Base-by-base conservation (phyloP, 2,113 vertebrate species). In the Cebidichthys violaceus region DNA sequence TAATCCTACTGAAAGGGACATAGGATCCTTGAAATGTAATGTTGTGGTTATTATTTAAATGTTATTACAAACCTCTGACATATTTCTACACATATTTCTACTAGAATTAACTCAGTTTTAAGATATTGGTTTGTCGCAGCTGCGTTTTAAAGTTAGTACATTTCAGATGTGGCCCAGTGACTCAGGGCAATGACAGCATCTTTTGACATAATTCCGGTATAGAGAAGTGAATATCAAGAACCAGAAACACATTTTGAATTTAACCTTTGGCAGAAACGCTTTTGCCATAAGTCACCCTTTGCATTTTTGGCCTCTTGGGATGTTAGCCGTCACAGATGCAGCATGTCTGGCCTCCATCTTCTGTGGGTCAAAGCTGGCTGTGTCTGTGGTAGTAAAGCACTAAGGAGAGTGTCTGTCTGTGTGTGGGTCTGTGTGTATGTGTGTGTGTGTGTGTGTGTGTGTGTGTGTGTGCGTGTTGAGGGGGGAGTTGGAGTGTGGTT, bases 311-410 rank as follows among this genome's bases (percentile, higher is more conserved):
- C 75, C 86, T 87, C 39, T 33, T 31, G 71, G 77, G 90, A 85
- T 79, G 61, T 75, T 68, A 60, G 62, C 70, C 64, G 10, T 75
- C 83, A 79, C 82, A 86, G 83, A 83, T 78, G 86, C 82, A 80
- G 75, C 77, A 41, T 61, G 84, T 84, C 82, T 91, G 88, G 80
- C 86, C 90, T 85, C 75, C 73, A 33, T 88, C 64, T 72, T 79
- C 80, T 75, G 74, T 60, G 85, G 91, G 92, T 93, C 91, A 89
- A 79, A 91, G 82, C 90, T 74, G 79, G 54, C 79, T 85, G 76
- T 83, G 79, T 87, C 82, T 89, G 79, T 3, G 62, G 64, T 83
- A 33, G 73, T 72, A 61, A 82, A 89, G 66, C 83, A 81, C 79
- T 54, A 68, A 79, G 41, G 81, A 81, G 85, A 77, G 75, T 76